Conservation (phyloP, 2,888 invertebrate genomes). For the Tanypteryx hageni region DNA sequence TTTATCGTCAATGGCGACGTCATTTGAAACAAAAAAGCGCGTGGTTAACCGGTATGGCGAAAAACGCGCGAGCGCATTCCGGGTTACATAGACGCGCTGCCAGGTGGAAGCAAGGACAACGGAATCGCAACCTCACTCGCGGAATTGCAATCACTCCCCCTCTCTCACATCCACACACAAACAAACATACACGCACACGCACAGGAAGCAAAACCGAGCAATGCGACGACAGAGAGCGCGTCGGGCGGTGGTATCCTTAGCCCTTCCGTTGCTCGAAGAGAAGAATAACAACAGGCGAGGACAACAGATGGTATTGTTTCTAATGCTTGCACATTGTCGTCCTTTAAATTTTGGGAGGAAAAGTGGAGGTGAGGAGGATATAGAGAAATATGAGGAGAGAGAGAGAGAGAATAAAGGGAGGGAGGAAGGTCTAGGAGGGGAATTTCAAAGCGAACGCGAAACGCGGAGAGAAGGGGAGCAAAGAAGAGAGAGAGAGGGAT, state of each 20-base stretch:
- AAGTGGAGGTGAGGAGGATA: background rate
- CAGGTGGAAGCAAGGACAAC: background rate
- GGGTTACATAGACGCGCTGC: background rate
- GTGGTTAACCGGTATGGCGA: background rate
- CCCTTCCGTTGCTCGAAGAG: background rate
- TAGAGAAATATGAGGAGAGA: background rate
- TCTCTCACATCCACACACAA: too few relatives aligned
- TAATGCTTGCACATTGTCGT: background rate
- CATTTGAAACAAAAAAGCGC: background rate
- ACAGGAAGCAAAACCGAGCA: constrained; percentile 1
- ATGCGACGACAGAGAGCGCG: background rate
- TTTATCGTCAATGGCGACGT: background rate
- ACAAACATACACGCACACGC: too few relatives aligned
- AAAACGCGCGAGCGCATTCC: background rate
- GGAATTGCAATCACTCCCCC: background rate
- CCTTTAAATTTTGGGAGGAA: background rate
- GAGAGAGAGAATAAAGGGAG: background rate
- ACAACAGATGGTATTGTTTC: background rate
- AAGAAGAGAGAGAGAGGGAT: background rate
- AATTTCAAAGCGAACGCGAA: too few relatives aligned
- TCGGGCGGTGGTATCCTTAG: background rate
- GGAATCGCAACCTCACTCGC: background rate
- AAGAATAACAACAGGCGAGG: background rate
- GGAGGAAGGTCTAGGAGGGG: too few relatives aligned
- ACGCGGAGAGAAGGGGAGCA: too few relatives aligned